phyloP scores from a whole-genome alignment of 2,888 invertebrate species.

The Zelleria hepariella region DNA sequence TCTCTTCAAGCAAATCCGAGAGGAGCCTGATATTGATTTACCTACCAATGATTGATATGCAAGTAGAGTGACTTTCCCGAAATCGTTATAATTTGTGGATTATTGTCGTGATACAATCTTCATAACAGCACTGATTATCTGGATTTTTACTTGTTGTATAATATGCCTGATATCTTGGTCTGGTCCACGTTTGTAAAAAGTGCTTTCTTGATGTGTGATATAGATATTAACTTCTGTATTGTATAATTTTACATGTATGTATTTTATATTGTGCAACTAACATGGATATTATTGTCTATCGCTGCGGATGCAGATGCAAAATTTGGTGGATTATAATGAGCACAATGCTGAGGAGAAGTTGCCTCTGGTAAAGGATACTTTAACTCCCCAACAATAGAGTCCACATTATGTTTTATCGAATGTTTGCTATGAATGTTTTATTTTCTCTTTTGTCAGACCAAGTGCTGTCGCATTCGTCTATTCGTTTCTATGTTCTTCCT shows the following conservation, averaged over 20 bases:
- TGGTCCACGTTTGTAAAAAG: conserved; percentile 8
- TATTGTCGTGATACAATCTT: not conserved
- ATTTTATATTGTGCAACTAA: conserved; percentile 32
- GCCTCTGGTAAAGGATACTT: conserved; percentile 84
- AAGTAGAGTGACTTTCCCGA: no score
- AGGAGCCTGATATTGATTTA: no score
- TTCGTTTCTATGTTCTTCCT: no score
- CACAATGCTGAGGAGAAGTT: conserved; percentile 90
- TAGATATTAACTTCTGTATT: not conserved
- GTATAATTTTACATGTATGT: not conserved
- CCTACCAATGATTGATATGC: no score
- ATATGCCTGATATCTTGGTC: not conserved
- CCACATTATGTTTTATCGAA: conserved; percentile 38
- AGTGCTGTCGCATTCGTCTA: no score
- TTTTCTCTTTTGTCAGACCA: conserved; percentile 17
- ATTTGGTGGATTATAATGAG: conserved; percentile 92
- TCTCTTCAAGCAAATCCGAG: no score
- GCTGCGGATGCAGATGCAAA: conserved; percentile 78
- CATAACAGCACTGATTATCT: not conserved
- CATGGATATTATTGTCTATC: conserved; percentile 54
- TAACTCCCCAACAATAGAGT: conserved; percentile 49
- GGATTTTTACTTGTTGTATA: not conserved
- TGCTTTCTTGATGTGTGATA: conserved; percentile 16
- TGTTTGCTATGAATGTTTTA: conserved; percentile 34
- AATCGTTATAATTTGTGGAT: not conserved